phyloP scores from a whole-genome alignment of 1,140 invertebrate species.

The Phocides pigmalion region DNA sequence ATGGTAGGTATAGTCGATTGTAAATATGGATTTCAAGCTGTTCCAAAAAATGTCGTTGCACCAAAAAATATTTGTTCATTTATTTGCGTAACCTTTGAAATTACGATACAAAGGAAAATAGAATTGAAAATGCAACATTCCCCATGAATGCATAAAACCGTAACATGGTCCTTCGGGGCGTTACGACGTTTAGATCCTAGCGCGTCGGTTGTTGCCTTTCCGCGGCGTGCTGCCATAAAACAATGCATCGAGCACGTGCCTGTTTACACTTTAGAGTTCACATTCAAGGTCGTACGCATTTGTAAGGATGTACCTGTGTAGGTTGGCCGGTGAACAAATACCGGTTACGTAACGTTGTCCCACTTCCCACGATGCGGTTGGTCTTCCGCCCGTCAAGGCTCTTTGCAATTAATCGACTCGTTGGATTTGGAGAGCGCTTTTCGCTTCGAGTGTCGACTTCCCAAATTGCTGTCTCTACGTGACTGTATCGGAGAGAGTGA shows the following conservation, averaged over 20 bases:
- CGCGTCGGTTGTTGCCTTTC: slow-evolving; percentile 22
- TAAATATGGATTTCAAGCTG: no score
- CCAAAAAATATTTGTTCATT: no score
- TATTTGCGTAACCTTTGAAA: not conserved
- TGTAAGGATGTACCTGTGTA: slow-evolving; percentile 81
- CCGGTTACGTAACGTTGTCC: slow-evolving; percentile 78
- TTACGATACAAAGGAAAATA: slow-evolving; percentile 3
- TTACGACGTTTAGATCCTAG: slow-evolving; percentile 35
- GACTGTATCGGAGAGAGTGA: slow-evolving; percentile 23
- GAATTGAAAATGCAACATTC: slow-evolving; percentile 3
- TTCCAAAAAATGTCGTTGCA: no score
- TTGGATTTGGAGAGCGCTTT: slow-evolving; percentile 28
- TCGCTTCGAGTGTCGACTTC: slow-evolving; percentile 25
- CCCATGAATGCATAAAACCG: slow-evolving; percentile 2
- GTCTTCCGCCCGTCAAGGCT: slow-evolving; percentile 60
- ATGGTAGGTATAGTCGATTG: no score
- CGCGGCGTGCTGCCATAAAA: slow-evolving; percentile 69
- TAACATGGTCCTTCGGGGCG: slow-evolving; percentile 25
- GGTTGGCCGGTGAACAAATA: slow-evolving; percentile 76
- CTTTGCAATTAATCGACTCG: slow-evolving; percentile 55
- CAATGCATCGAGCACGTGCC: slow-evolving; percentile 80
- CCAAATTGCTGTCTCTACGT: slow-evolving; percentile 26
- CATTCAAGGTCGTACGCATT: slow-evolving; percentile 82
- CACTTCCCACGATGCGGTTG: slow-evolving; percentile 72
- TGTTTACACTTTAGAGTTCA: slow-evolving; percentile 81